Evolutionary conservation across 2,797 vertebrate species (phyloP), one percentile per base, ranked within the genome.

Genomic region (Tiaroga cobitis): DNA sequence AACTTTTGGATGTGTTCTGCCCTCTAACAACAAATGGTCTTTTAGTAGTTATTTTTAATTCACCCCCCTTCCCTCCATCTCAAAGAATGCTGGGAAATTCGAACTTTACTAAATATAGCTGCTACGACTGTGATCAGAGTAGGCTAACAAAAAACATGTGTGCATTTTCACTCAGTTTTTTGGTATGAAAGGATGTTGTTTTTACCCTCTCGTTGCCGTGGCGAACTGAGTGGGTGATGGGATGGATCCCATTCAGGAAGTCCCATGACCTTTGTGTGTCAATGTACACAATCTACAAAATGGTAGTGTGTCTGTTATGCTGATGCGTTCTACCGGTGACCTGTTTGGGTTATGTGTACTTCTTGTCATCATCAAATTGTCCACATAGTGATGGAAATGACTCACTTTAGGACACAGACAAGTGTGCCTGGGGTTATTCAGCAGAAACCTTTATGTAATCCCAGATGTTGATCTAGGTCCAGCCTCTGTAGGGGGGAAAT

Each of bases 231-330:
- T 68, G 78, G 69, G 68, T 80, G 69, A 85, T 90, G 89, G 86
- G 88, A 90, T 86, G 82, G 59, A 85, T 68, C 49, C 63, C 69
- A 6, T 83, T 81, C 86, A 89, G 89, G 89, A 90, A 90, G 73
- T 90, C 88, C 59, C 88, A 90, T 90, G 88, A 86, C 87, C 88
- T 85, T 65, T 85, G 76, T 82, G 84, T 84, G 84, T 86, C 86
- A 83, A 26, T 80, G 78, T 68, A 81, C 75, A 81, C 39, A 6
- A 72, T 67, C 32, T 46, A 67, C 24, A 51, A 69, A 79, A 32
- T 59, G 80, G 89, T 93, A 92, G 90, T 91, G 5, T 68, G 43
- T 26, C 29, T 81, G 59, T 68, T 61, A 76, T 75, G 61, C 63
- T 82, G 54, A 86, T 86, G 70, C 16, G 1, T 81, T 79, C 63